Percentiles rank a stretch among this genome's conserved stretches.
These are phyloP conservation scores for Hyla sarda DNA, from an alignment of 2,113 vertebrate genomes.

Conservation along the genomic window DNA sequence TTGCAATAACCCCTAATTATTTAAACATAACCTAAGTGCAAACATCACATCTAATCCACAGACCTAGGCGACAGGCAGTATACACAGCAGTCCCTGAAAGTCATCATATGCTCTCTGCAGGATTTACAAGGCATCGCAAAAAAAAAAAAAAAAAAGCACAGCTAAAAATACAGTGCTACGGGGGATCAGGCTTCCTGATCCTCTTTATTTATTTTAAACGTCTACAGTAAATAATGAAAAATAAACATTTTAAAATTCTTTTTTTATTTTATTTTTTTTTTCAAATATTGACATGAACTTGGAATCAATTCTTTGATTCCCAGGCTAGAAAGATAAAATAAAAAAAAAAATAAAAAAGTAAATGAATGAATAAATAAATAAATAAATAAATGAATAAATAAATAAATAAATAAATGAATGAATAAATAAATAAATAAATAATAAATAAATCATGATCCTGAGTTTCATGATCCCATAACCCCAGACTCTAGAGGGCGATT, in stretches of 20 bases:
- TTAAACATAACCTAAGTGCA: background rate
- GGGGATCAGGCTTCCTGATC: background rate
- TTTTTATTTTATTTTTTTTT: background rate
- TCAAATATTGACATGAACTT: background rate
- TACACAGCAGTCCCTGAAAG: background rate
- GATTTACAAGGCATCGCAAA: constrained; percentile 11
- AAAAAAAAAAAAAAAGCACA: no score
- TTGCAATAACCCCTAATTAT: background rate
- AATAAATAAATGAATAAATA: no score
- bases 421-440: no score
- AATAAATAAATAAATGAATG: no score
- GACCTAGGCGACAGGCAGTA: background rate
- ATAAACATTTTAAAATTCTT: background rate
- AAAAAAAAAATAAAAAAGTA: no score
- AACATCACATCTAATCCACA: background rate
- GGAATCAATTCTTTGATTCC: background rate
- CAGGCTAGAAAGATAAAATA: background rate
- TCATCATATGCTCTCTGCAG: background rate
- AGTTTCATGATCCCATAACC: background rate
- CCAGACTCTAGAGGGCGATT: constrained; percentile 1
- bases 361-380: no score
- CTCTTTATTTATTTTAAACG: background rate
- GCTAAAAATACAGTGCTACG: background rate
- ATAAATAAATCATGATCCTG: no score
- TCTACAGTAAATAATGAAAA: background rate